Evolutionary conservation across 1,140 invertebrate species (phyloP).

Genomic region (Lepidurus apus): DNA sequence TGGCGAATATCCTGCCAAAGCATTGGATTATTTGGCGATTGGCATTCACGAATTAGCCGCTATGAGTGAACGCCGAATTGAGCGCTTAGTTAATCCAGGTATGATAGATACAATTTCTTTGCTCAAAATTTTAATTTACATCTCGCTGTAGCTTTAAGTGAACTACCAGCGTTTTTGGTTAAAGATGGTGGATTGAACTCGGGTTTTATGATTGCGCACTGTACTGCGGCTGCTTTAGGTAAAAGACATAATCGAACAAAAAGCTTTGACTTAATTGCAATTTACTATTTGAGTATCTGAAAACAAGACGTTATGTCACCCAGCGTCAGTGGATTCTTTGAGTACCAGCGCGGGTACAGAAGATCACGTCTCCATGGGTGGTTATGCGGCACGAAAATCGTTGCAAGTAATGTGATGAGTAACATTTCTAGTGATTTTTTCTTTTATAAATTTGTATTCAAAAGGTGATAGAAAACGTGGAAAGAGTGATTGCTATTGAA

Average conservation of each 20-base stretch:
- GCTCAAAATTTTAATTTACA: slow-evolving; percentile 39
- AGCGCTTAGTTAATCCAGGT: slow-evolving; percentile 61
- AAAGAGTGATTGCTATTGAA: slow-evolving; percentile 65
- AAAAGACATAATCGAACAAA: slow-evolving; percentile 35
- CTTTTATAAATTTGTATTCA: not conserved
- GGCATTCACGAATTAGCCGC: slow-evolving; percentile 65
- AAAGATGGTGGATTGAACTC: slow-evolving; percentile 67
- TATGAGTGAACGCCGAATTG: slow-evolving; percentile 65
- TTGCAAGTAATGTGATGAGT: slow-evolving; percentile 41
- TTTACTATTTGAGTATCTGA: slow-evolving; percentile 53
- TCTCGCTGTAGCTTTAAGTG: slow-evolving; percentile 50
- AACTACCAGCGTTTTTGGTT: slow-evolving; percentile 63
- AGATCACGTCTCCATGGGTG: slow-evolving; percentile 72
- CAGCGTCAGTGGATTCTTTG: slow-evolving; percentile 63
- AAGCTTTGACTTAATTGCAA: not conserved
- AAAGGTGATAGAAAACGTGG: slow-evolving; percentile 61
- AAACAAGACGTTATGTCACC: slow-evolving; percentile 70
- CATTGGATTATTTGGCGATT: slow-evolving; percentile 65
- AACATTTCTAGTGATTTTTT: not conserved
- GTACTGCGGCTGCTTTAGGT: slow-evolving; percentile 65
- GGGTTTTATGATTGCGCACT: slow-evolving; percentile 71
- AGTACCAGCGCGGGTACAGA: slow-evolving; percentile 69
- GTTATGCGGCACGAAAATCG: slow-evolving; percentile 63
- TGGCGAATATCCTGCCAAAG: slow-evolving; percentile 71
- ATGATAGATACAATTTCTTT: slow-evolving; percentile 43